phyloP scores from a whole-genome alignment of 2,888 invertebrate genomes.

The Microctonus brassicae region DNA sequence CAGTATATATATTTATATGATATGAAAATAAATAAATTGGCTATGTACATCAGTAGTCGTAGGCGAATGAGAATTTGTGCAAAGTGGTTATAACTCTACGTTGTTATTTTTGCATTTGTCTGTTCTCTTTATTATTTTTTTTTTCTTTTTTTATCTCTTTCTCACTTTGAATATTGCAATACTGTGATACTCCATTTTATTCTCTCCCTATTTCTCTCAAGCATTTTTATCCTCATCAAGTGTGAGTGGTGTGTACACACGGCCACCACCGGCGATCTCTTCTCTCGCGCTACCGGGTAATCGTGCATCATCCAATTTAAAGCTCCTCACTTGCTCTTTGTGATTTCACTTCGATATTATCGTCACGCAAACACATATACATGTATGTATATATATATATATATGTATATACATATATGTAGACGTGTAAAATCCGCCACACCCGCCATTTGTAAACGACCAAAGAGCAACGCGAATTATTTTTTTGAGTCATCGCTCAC shows the following conservation, averaged over 20 bases:
- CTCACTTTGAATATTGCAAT: not conserved
- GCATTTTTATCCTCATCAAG: constrained; percentile 8
- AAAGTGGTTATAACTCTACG: not conserved
- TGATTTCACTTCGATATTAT: constrained; percentile 41
- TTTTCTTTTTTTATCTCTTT: not conserved
- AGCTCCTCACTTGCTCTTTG: constrained; percentile 39
- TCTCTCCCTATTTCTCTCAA: not conserved
- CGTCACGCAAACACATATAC: constrained; percentile 34
- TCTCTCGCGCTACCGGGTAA: constrained; percentile 47
- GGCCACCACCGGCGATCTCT: constrained; percentile 30
- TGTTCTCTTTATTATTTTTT: not conserved
- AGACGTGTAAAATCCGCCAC: not conserved
- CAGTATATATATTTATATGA: too few relatives aligned
- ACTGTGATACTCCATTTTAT: not conserved
- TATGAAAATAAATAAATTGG: not conserved
- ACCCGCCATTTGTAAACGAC: not conserved
- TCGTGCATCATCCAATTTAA: constrained; percentile 58
- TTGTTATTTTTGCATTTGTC: constrained; percentile 24
- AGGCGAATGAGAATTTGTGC: not conserved
- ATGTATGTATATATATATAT: not conserved
- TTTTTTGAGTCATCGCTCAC: not conserved
- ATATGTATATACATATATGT: not conserved
- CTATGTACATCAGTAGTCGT: not conserved
- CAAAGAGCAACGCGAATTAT: not conserved
- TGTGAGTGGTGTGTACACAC: not conserved